These are phyloP conservation scores for Nothobranchius kuhntae DNA, from an alignment of 2,113 vertebrate genomes.

Conservation along the genomic window DNA sequence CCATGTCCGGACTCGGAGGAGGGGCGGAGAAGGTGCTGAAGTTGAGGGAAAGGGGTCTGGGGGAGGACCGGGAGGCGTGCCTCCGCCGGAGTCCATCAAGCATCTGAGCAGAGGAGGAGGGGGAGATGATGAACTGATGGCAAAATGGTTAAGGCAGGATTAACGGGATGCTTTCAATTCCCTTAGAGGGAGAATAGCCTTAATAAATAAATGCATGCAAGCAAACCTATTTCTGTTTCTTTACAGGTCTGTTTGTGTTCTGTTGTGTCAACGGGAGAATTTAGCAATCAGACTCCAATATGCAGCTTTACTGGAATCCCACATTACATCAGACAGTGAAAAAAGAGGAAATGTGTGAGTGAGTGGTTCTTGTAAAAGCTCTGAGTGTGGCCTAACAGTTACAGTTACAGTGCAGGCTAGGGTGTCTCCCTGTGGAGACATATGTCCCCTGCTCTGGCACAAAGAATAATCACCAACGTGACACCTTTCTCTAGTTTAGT, in stretches of 20 bases:
- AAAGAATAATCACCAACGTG: conserved; percentile 33
- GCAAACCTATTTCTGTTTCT: background rate
- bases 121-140: background rate
- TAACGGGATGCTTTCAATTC: no score
- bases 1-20: conserved; percentile 77
- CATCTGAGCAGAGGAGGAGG: conserved; percentile 66
- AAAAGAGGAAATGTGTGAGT: conserved; percentile 26
- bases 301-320: conserved; percentile 9
- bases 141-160: background rate
- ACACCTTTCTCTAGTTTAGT: background rate
- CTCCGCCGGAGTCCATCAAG: conserved; percentile 77
- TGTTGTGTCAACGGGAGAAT: conserved; percentile 53
- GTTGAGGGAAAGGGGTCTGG: conserved; percentile 78
- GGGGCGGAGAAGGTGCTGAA: conserved; percentile 78
- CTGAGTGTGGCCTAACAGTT: conserved; percentile 24
- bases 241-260: conserved; percentile 11
- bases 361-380: conserved; percentile 25
- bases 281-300: conserved; percentile 50
- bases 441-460: conserved; percentile 63
- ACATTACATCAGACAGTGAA: conserved; percentile 33
- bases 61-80: conserved; percentile 71
- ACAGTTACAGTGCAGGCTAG: conserved; percentile 48
- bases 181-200: no score
- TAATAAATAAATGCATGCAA: no score
- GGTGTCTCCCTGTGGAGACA: conserved; percentile 59